Conservation (phyloP, 2,113 vertebrate genomes). For the Ranitomeya variabilis region DNA sequence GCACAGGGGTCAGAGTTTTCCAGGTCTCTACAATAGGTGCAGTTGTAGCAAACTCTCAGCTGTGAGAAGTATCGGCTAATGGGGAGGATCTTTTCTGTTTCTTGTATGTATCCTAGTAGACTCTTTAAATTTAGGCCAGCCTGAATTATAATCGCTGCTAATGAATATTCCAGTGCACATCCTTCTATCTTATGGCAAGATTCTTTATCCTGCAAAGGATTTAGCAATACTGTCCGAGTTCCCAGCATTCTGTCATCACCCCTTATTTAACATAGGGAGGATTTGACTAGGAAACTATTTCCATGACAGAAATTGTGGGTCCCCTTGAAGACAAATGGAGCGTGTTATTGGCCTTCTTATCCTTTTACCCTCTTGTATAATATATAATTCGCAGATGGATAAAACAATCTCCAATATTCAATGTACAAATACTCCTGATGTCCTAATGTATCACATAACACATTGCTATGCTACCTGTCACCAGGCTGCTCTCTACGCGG, state of each 20-base stretch:
- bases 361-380: not conserved
- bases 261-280: not conserved
- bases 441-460: not conserved
- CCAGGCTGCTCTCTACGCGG: conserved; percentile 86
- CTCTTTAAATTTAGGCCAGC: not conserved
- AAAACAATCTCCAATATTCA: not conserved
- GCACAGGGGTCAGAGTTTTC: no score
- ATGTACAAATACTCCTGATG: not conserved
- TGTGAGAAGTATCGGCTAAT: not conserved
- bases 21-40: no score
- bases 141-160: not conserved
- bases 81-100: no score
- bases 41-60: not conserved
- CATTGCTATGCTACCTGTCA: not conserved
- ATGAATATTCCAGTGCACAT: not conserved
- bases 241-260: not conserved
- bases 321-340: not conserved
- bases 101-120: no score
- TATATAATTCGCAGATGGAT: not conserved
- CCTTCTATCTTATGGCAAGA: not conserved
- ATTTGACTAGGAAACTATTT: not conserved
- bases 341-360: not conserved
- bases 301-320: not conserved
- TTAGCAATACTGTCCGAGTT: not conserved
- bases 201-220: not conserved